phyloP scores from a whole-genome alignment of 2,797 vertebrate species.

The Phylloscopus collybita region DNA sequence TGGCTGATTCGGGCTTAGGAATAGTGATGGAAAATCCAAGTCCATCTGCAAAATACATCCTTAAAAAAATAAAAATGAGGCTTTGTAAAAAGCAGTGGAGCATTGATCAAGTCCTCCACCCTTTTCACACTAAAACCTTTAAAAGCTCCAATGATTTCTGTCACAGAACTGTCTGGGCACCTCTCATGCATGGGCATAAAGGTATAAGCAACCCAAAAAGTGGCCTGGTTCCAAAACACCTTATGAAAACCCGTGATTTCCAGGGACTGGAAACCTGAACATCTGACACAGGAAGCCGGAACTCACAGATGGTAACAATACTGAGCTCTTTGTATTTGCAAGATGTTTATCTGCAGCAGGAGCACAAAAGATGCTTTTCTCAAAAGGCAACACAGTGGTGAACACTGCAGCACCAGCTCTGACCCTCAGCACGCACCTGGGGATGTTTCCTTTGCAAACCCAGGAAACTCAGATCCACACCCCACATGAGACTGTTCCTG shows the following conservation, averaged over 20 bases:
- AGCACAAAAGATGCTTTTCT: neutral
- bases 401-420: neutral
- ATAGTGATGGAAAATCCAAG: neutral
- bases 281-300: neutral
- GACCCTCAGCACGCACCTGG: fast-evolving
- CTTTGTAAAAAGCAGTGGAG: neutral
- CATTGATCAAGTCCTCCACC: neutral
- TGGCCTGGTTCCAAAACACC: neutral
- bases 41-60: neutral
- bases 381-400: fast-evolving
- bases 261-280: neutral
- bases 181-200: neutral
- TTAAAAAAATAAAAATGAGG: neutral
- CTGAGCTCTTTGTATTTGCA: neutral
- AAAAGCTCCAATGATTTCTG: neutral
- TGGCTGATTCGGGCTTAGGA: constrained; percentile 21
- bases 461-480: neutral
- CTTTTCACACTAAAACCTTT: neutral
- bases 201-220: neutral
- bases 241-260: neutral
- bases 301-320: neutral
- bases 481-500: fast-evolving
- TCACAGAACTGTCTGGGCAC: neutral
- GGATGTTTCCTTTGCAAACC: neutral
- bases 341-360: neutral